Percentiles rank a stretch among this genome's conserved stretches.
Conservation (phyloP, 2,888 invertebrate species). For the Limnephilus lunatus region DNA sequence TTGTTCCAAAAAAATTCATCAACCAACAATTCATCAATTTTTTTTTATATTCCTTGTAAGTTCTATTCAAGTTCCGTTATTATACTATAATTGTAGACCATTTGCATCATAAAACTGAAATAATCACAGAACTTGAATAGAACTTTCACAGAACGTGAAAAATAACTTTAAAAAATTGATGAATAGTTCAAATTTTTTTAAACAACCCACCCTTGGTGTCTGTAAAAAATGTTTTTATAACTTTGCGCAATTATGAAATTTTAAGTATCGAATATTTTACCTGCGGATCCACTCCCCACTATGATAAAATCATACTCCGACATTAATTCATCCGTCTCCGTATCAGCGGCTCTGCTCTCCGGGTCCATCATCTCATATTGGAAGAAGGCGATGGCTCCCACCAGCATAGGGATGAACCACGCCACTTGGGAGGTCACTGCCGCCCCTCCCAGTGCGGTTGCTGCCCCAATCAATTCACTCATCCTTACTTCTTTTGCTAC, state of each 20-base stretch:
- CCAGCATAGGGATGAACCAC: slow-evolving; percentile 90
- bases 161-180: too few relatives aligned
- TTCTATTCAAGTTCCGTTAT: too few relatives aligned
- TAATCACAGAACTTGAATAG: too few relatives aligned
- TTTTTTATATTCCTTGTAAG: too few relatives aligned
- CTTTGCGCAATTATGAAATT: not conserved
- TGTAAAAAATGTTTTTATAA: too few relatives aligned
- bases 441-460: slow-evolving; percentile 81
- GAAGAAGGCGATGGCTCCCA: slow-evolving; percentile 91
- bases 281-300: slow-evolving; percentile 92
- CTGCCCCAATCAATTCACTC: slow-evolving; percentile 82
- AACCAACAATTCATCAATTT: too few relatives aligned
- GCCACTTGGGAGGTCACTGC: slow-evolving; percentile 84
- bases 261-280: slow-evolving; percentile 70
- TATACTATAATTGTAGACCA: too few relatives aligned
- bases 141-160: too few relatives aligned
- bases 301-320: slow-evolving; percentile 90
- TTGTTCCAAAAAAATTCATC: too few relatives aligned
- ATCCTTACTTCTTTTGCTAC: slow-evolving; percentile 70
- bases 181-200: too few relatives aligned
- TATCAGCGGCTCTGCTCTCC: slow-evolving; percentile 86
- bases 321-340: slow-evolving; percentile 80
- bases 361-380: slow-evolving; percentile 91
- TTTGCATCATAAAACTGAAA: too few relatives aligned
- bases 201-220: too few relatives aligned